phyloP scores from a whole-genome alignment of 2,888 invertebrate genomes.

The Dusona sp. region DNA sequence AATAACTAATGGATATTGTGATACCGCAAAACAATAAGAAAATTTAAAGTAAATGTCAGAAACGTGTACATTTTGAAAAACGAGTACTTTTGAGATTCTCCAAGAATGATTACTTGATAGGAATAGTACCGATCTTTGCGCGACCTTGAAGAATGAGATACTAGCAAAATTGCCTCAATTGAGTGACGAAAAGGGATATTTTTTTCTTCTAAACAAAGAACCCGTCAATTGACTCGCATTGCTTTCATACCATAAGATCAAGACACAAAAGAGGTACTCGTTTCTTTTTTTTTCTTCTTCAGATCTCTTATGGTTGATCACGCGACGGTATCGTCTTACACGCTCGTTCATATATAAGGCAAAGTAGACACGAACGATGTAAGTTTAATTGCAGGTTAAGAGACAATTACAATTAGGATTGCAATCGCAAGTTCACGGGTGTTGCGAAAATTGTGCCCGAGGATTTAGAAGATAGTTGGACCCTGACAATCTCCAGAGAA shows the following conservation, averaged over 20 bases:
- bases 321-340: slow-evolving; percentile 60
- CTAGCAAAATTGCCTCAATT: slow-evolving; percentile 1
- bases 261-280: slow-evolving; percentile 38
- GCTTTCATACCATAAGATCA: background rate
- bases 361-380: slow-evolving; percentile 61
- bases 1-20: background rate
- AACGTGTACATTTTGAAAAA: background rate
- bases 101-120: background rate
- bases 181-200: slow-evolving; percentile 12
- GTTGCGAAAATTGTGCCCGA: background rate
- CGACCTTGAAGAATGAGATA: background rate
- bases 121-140: background rate
- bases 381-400: slow-evolving; percentile 68
- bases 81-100: background rate
- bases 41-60: background rate
- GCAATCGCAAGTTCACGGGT: slow-evolving; percentile 22
- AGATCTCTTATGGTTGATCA: slow-evolving; percentile 50
- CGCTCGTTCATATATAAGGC: slow-evolving; percentile 32
- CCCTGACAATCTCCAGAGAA: background rate
- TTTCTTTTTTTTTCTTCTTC: slow-evolving; percentile 43
- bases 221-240: slow-evolving; percentile 33
- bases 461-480: background rate
- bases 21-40: background rate
- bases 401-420: slow-evolving; percentile 77
- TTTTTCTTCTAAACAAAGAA: slow-evolving; percentile 20